phyloP scores from a whole-genome alignment of 2,113 vertebrate species.

The human region DNA sequence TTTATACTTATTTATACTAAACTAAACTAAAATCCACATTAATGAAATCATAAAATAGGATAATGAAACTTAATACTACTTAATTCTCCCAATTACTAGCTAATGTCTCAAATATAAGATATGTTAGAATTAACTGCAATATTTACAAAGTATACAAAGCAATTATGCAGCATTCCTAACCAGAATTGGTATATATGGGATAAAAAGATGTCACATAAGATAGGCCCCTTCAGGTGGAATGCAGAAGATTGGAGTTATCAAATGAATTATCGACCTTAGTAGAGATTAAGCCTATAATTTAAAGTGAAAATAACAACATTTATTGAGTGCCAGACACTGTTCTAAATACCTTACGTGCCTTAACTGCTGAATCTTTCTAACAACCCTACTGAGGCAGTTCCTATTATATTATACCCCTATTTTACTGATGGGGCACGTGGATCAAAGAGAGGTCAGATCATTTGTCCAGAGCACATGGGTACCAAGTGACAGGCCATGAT shows the following conservation, averaged over 20 bases:
- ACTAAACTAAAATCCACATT: constrained; percentile 1
- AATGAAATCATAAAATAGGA: not conserved
- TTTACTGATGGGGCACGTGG: not conserved
- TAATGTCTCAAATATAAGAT: not conserved
- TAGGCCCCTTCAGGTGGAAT: not conserved
- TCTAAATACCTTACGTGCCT: not conserved
- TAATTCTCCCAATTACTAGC: not conserved
- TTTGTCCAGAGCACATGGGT: not conserved
- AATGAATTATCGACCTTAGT: not conserved
- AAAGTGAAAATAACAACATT: not conserved
- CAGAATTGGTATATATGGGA: not conserved
- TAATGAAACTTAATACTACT: not conserved
- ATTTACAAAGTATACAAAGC: not conserved
- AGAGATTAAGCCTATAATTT: not conserved
- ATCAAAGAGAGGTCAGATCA: not conserved
- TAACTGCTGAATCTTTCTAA: not conserved
- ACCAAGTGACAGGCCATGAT: not conserved
- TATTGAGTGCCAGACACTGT: not conserved
- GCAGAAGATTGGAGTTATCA: not conserved
- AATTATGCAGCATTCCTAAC: not conserved
- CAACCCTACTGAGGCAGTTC: not conserved
- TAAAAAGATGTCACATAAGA: not conserved
- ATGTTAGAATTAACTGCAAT: not conserved
- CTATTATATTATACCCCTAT: not conserved
- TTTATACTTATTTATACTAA: not conserved